Evolutionary conservation across 2,797 vertebrate genomes (phyloP).

Genomic region (Lophius americanus): DNA sequence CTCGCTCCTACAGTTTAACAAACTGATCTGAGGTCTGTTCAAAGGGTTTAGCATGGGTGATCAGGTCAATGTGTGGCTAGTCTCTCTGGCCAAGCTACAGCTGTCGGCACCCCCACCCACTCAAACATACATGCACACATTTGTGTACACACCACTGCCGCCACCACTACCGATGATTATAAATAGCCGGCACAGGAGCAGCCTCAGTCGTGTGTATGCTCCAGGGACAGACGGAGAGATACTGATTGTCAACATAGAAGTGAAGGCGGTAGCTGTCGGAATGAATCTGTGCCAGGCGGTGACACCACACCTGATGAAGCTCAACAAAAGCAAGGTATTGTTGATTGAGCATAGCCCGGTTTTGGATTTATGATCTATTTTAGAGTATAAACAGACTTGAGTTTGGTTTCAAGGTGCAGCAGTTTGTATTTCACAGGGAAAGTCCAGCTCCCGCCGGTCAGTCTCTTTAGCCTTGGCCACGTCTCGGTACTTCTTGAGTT

Average conservation of each 20-base stretch:
- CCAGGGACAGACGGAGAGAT: conserved; percentile 57
- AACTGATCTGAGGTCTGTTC: conserved; percentile 50
- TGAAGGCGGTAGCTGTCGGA: conserved; percentile 66
- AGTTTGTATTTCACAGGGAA: conserved; percentile 72
- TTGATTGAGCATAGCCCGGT: conserved; percentile 24
- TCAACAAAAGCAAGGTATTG: conserved; percentile 83
- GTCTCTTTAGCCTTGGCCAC: conserved; percentile 40
- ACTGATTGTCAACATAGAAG: conserved; percentile 66
- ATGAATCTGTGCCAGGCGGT: conserved; percentile 77
- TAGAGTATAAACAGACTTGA: conserved; percentile 61
- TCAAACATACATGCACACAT: conserved; percentile 32
- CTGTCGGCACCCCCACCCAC: conserved; percentile 71
- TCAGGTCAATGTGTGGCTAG: conserved; percentile 55
- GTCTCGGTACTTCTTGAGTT: conserved; percentile 20
- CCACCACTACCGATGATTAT: conserved; percentile 71
- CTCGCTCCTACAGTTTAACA: conserved; percentile 49
- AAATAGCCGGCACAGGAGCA: conserved; percentile 76
- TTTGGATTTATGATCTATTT: conserved; percentile 38
- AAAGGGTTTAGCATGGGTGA: conserved; percentile 19
- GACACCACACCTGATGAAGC: conserved; percentile 79
- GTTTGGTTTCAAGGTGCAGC: conserved; percentile 56
- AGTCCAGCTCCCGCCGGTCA: conserved; percentile 54
- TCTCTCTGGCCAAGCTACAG: conserved; percentile 60
- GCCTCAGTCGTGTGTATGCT: conserved; percentile 49
- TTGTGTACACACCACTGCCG: conserved; percentile 53